These are phyloP conservation scores for Trachelus tabidus DNA, from an alignment of 2,888 invertebrate species.

Conservation along the genomic window DNA sequence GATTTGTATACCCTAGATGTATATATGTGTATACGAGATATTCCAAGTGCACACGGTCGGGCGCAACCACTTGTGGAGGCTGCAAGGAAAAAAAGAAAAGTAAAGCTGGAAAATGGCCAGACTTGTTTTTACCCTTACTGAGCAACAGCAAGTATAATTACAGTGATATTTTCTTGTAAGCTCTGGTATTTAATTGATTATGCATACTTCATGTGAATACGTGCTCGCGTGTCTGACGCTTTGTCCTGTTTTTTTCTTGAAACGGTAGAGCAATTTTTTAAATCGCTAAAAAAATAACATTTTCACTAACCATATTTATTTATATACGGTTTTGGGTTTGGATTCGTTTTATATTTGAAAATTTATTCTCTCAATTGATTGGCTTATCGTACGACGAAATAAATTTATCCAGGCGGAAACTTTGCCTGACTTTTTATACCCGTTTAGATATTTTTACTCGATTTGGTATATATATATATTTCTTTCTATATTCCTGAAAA, in stretches of 20 bases:
- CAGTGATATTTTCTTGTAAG: neutral
- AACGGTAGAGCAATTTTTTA: neutral
- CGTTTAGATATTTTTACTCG: neutral
- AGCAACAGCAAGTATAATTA: neutral
- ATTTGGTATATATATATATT: neutral
- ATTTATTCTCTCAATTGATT: neutral
- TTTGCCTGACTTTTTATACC: neutral
- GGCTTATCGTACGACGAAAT: neutral
- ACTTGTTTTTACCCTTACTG: neutral
- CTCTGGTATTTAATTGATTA: neutral
- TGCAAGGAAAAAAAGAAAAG: constrained; percentile 23
- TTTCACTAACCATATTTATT: neutral
- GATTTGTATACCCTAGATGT: neutral
- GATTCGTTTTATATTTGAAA: neutral
- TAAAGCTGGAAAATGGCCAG: constrained; percentile 4
- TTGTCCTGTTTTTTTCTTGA: neutral
- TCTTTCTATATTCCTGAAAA: neutral
- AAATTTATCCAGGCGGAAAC: neutral
- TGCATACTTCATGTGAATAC: neutral
- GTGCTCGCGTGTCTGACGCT: neutral
- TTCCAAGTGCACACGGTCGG: constrained; percentile 28
- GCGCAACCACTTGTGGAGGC: constrained; percentile 63
- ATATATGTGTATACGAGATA: neutral
- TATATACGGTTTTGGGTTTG: neutral
- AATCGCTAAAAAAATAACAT: neutral